Evolutionary conservation across 2,888 invertebrate species (phyloP).

Genomic region (Agrochola macilenta): DNA sequence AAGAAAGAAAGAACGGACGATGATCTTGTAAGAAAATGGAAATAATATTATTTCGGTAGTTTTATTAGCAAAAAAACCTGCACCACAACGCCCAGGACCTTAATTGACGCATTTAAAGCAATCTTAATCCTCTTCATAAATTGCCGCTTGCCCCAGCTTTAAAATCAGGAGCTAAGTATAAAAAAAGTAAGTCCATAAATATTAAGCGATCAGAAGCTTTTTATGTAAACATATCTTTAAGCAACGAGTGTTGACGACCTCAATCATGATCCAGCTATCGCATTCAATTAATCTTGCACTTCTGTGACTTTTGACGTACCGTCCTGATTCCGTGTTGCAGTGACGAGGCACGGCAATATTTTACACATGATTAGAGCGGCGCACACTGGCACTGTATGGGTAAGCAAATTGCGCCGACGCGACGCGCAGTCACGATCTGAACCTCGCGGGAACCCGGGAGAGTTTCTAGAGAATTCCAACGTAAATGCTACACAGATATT

Average conservation of each 20-base stretch:
- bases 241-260: conserved; percentile 72
- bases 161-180: not conserved
- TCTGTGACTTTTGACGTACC: conserved; percentile 84
- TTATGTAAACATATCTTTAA: conserved; percentile 42
- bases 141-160: not conserved
- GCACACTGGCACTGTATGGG: conserved; percentile 87
- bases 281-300: conserved; percentile 85
- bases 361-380: conserved; percentile 90
- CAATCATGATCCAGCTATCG: conserved; percentile 82
- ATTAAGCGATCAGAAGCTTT: conserved; percentile 32
- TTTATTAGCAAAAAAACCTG: not conserved
- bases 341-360: conserved; percentile 88
- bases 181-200: conserved; percentile 5
- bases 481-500: conserved; percentile 88
- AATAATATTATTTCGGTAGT: not conserved
- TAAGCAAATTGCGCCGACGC: conserved; percentile 90
- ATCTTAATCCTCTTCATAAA: conserved; percentile 21
- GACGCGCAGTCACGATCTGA: conserved; percentile 89
- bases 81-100: not conserved
- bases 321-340: conserved; percentile 84
- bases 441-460: conserved; percentile 88
- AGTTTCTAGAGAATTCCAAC: conserved; percentile 89
- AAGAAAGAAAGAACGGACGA: too few relatives aligned
- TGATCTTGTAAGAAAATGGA: not conserved
- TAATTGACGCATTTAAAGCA: not conserved